Conservation (phyloP, 2,888 invertebrate species). For the Tortrix viridana region DNA sequence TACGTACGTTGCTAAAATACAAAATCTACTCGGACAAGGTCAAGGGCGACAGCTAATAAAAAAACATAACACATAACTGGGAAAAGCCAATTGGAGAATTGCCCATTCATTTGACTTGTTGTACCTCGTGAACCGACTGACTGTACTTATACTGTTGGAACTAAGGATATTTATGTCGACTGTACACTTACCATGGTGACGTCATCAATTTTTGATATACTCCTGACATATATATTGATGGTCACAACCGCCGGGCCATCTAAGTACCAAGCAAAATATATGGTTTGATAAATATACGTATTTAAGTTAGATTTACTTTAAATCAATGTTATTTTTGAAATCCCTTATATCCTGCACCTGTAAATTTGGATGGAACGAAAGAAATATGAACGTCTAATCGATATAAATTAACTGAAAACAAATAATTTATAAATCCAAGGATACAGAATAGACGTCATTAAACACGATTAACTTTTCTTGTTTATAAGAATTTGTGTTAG, state of each 20-base stretch:
- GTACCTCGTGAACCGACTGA: constrained; percentile 54
- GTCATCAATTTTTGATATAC: constrained; percentile 99
- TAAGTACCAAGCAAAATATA: constrained; percentile 83
- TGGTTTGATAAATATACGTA: constrained; percentile 59
- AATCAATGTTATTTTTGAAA: constrained; percentile 35
- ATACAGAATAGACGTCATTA: constrained; percentile 49
- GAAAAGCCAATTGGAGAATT: constrained; percentile 79
- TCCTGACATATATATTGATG: constrained; percentile 99
- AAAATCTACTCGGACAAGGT: background rate
- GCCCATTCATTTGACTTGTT: constrained; percentile 83
- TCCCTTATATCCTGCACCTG: constrained; percentile 31
- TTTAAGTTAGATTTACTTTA: constrained; percentile 57
- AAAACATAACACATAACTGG: constrained; percentile 60
- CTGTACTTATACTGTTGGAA: constrained; percentile 56
- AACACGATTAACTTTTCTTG: constrained; percentile 62
- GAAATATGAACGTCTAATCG: background rate
- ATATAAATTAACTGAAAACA: constrained; percentile 35
- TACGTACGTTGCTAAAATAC: constrained; percentile 50
- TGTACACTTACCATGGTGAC: constrained; percentile 97
- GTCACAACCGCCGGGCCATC: constrained; percentile 98
- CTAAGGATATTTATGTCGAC: constrained; percentile 64
- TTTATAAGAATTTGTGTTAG: constrained; percentile 82
- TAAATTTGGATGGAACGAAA: constrained; percentile 33
- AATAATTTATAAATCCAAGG: constrained; percentile 44
- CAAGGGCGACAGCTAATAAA: constrained; percentile 42